Base-by-base conservation (phyloP, 1,140 invertebrate genomes). In the Euschistus heros region DNA sequence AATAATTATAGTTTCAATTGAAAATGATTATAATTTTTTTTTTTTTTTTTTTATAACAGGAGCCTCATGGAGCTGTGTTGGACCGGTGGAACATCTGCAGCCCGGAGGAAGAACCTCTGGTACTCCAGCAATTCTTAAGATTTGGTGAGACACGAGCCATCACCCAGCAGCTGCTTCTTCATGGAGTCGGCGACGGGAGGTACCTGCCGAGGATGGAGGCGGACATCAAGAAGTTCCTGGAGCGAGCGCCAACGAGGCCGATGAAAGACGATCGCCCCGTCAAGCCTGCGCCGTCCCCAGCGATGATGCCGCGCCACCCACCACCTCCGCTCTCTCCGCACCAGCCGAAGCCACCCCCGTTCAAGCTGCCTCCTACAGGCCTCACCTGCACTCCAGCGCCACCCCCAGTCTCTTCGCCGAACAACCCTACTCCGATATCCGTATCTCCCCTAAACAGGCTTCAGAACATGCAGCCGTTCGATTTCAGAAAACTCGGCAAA, bases 401-500 rank as follows among this genome's bases (percentile, higher is more conserved):
- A 71, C 69, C 67, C 42, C 74, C 76, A 73, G 76, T 66, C 46
- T 68, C 64, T 33, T 69, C 62, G 54, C 71, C 67, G 14, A 71
- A 81, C 59, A 76, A 77, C 54, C 79, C 73, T 54, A 79, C 76
- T 71, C 79, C 80, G 67, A 73, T 80, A 42, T 80, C 80, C 69
- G 81, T 80, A 69, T 92, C 91, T 7, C 90, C 93, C 1, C 78
- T 96, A 37, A 94, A 89, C 74, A 83, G 91, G 71, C 77, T 96
- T 24, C 91, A 95, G 76, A 94, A 86, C 70, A 95, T 97, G 92
- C 91, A 95, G 74, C 92, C 92, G 1, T 94, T 94, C 74, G 92
- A 95, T 74, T 95, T 91, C 73, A 83, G 91, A 20, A 90, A 92
- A 72, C 79, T 89, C 50, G 80, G 82, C 62, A 67, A 69, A 37